A percentile compares a stretch with the other conserved stretches of the same genome.
phyloP scores from a whole-genome alignment of 2,888 invertebrate species.

The Agriopis leucophaearia region DNA sequence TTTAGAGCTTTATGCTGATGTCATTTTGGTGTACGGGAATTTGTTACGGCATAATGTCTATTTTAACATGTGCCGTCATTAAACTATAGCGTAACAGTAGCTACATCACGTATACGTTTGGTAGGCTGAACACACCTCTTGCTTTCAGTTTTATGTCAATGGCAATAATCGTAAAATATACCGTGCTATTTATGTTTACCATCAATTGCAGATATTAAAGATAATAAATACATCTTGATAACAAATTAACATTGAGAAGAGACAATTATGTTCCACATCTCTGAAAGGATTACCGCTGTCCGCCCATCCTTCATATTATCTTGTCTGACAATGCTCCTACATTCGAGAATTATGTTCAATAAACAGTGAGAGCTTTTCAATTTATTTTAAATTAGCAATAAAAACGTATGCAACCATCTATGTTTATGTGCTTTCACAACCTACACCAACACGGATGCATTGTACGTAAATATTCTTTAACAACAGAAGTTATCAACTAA shows the following conservation, averaged over 20 bases:
- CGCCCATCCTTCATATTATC: slow-evolving; percentile 10
- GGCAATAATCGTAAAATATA: slow-evolving; percentile 32
- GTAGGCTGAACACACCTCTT: slow-evolving; percentile 17
- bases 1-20: slow-evolving; percentile 63
- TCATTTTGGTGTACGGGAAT: slow-evolving; percentile 63
- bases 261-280: slow-evolving; percentile 14
- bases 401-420: background rate
- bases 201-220: slow-evolving; percentile 1
- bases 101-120: slow-evolving; percentile 29
- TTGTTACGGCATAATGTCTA: slow-evolving; percentile 44
- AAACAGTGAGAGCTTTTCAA: slow-evolving; percentile 6
- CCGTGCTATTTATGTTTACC: slow-evolving; percentile 7
- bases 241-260: slow-evolving; percentile 17
- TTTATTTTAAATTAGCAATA: background rate
- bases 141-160: slow-evolving; percentile 41
- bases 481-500: background rate
- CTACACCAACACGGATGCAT: background rate
- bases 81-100: slow-evolving; percentile 36
- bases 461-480: background rate
- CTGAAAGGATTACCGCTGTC: slow-evolving; percentile 3
- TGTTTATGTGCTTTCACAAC: background rate
- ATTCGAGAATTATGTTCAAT: slow-evolving; percentile 11
- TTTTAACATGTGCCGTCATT: slow-evolving; percentile 45
- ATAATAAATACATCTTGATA: slow-evolving; percentile 2
- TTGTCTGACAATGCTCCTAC: slow-evolving; percentile 34